Evolutionary conservation across 2,888 invertebrate species (phyloP).

Genomic region (Helicoverpa assulta): DNA sequence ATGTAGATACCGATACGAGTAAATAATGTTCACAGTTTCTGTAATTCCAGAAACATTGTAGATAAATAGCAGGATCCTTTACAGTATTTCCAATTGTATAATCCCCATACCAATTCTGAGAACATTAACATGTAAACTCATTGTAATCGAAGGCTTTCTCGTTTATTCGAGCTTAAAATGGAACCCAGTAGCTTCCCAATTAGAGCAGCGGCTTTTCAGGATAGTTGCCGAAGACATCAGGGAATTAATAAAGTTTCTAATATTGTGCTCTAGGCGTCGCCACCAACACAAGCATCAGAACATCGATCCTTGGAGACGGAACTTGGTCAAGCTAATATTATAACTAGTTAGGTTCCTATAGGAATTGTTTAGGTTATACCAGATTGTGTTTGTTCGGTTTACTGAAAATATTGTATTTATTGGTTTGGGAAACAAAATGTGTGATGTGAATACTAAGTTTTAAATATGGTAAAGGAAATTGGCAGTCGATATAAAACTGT

Average conservation of each 20-base stretch:
- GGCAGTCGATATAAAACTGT: no score
- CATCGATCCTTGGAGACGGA: conserved; percentile 60
- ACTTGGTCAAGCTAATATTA: conserved; percentile 59
- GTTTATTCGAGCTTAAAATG: conserved; percentile 21
- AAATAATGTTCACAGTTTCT: not conserved
- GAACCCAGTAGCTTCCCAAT: conserved; percentile 36
- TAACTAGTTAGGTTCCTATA: conserved; percentile 37
- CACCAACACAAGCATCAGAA: conserved; percentile 56
- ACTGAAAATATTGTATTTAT: not conserved
- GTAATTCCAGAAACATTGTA: not conserved
- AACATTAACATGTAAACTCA: conserved; percentile 13
- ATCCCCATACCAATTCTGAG: not conserved
- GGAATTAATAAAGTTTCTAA: conserved; percentile 60
- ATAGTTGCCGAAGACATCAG: conserved; percentile 46
- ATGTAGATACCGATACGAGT: not conserved
- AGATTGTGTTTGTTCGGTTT: conserved; percentile 7
- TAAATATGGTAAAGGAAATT: no score
- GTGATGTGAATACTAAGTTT: no score
- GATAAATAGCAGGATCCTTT: not conserved
- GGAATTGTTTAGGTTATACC: conserved; percentile 11
- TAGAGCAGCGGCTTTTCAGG: conserved; percentile 34
- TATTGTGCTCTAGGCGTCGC: conserved; percentile 51
- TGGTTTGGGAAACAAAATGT: not conserved
- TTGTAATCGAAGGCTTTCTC: not conserved
- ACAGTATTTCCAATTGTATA: not conserved